These are phyloP conservation scores for Bombus haemorrhoidalis DNA, from an alignment of 1,140 invertebrate species.

Conservation along the genomic window DNA sequence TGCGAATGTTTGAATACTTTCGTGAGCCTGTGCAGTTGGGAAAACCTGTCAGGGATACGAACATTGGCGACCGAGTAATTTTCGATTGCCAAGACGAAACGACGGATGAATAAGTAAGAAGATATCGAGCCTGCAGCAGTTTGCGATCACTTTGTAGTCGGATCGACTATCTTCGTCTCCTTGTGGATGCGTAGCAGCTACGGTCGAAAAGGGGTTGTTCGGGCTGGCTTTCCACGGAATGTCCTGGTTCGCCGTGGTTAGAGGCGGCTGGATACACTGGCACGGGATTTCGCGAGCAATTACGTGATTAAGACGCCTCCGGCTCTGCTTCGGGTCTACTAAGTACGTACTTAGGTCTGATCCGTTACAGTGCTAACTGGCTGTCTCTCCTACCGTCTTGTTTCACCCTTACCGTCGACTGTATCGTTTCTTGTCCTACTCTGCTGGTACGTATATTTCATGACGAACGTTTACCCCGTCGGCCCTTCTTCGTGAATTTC, in stretches of 20 bases:
- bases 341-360: slow-evolving; percentile 82
- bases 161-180: slow-evolving; percentile 19
- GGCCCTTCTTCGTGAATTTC: neutral
- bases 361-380: slow-evolving; percentile 76
- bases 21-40: neutral
- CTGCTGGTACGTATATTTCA: neutral
- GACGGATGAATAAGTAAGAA: slow-evolving; percentile 81
- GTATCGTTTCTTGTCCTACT: neutral
- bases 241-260: neutral
- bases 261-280: slow-evolving; percentile 53
- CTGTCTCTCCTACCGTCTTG: slow-evolving; percentile 42
- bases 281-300: slow-evolving; percentile 81
- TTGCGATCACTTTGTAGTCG: slow-evolving; percentile 78
- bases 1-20: neutral
- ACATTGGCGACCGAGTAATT: slow-evolving; percentile 65
- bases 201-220: slow-evolving; percentile 29
- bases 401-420: slow-evolving; percentile 40
- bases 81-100: slow-evolving; percentile 77
- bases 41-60: neutral
- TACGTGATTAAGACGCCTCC: slow-evolving; percentile 82
- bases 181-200: slow-evolving; percentile 23
- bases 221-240: slow-evolving; percentile 24
- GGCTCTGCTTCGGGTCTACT: slow-evolving; percentile 78
- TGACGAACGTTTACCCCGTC: neutral
- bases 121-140: slow-evolving; percentile 81